Evolutionary conservation across 2,113 vertebrate genomes (phyloP), one percentile per base, ranked within the genome.

Genomic region (Zeus faber): DNA sequence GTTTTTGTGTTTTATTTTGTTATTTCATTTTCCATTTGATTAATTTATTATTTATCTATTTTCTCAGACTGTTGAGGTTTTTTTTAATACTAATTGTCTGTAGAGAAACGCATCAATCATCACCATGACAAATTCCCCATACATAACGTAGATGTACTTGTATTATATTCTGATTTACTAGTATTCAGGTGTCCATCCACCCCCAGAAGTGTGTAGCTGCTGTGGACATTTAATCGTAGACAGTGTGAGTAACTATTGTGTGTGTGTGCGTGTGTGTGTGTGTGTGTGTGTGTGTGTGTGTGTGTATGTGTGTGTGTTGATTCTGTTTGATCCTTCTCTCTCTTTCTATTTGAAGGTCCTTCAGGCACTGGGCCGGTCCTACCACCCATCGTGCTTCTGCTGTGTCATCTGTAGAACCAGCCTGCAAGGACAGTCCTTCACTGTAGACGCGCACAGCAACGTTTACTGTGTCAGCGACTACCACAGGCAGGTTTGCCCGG

Each of bases 381-480:
- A 94, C 72, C 95, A 97, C 62, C 92, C 92, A 0, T 87, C 91
- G 82, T 98, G 95, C 63, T 98, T 98, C 82, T 81, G 90, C 80
- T 97, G 95, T 1, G 91, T 92, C 0, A 73, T 95, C 62, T 97
- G 94, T 56, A 91, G 90, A 0, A 89, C 88, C 73, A 91, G 89
- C 54, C 84, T 98, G 85, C 91, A 95, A 2, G 94, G 92, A 25
- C 91, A 90, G 27, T 89, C 89, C 11, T 98, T 97, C 70, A 90
- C 92, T 1, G 92, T 95, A 1, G 94, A 94, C 6, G 62, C 90
- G 74, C 84, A 92, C 68, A 90, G 83, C 78, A 93, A 92, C 25
- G 91, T 97, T 65, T 97, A 96, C 87, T 98, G 94, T 51, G 88
- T 98, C 74, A 90, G 89, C 41, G 94, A 98, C 83, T 97, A 94